Conservation (phyloP, 2,888 invertebrate genomes). For the Cynaeus angustus region DNA sequence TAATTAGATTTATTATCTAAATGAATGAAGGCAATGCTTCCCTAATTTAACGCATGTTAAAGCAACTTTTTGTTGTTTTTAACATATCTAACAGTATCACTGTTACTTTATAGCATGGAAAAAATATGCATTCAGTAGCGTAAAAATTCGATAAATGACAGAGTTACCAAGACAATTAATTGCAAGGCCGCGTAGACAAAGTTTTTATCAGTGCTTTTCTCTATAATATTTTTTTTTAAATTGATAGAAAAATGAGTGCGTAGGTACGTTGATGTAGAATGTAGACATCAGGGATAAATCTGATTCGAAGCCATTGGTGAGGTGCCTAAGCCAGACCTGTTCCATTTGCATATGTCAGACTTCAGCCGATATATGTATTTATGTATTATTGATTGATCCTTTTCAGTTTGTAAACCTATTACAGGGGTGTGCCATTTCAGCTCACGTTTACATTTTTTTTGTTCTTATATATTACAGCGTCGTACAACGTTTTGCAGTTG, state of each 20-base stretch:
- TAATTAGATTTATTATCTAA: conserved; percentile 24
- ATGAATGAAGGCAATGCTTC: conserved; percentile 7
- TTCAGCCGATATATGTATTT: conserved; percentile 27
- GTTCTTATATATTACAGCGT: too few species aligned
- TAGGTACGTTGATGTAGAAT: background rate
- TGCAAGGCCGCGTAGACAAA: too few species aligned
- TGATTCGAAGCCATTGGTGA: conserved; percentile 2
- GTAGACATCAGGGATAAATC: conserved; percentile 9
- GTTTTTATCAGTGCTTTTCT: too few species aligned
- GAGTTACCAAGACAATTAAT: too few species aligned
- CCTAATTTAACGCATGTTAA: conserved; percentile 5
- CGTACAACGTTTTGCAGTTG: background rate
- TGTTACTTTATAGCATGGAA: too few species aligned
- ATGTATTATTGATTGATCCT: conserved; percentile 43
- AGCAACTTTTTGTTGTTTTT: too few species aligned
- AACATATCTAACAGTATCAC: too few species aligned
- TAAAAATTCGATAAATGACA: too few species aligned
- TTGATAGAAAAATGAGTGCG: background rate
- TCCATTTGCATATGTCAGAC: conserved; percentile 42
- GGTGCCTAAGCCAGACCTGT: conserved; percentile 32
- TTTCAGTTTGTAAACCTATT: conserved; percentile 43
- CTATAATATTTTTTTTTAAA: too few species aligned
- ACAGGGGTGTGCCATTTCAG: conserved; percentile 35
- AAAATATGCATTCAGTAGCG: too few species aligned
- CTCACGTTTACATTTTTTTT: background rate